A percentile compares a stretch with the other conserved stretches of the same genome.
These are phyloP conservation scores for Enteromius paludinosus DNA, from an alignment of 2,797 vertebrate species.

Conservation along the genomic window DNA sequence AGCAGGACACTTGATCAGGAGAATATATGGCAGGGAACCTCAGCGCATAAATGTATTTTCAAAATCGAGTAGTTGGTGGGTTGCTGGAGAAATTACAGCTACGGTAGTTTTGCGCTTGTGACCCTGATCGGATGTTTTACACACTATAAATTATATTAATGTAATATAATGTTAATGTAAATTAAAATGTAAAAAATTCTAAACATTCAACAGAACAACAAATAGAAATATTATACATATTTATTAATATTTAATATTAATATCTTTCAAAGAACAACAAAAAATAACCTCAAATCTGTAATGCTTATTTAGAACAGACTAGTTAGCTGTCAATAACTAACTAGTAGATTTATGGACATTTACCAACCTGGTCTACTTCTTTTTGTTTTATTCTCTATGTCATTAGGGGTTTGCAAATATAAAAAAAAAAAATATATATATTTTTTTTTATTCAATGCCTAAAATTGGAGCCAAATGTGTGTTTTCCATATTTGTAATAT, in stretches of 20 bases:
- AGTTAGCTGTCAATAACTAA: background rate
- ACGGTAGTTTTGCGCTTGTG: background rate
- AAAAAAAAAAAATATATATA: background rate
- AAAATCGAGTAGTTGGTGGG: background rate
- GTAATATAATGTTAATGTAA: too few species aligned
- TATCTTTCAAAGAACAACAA: background rate
- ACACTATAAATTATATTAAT: too few species aligned
- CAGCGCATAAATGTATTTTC: background rate
- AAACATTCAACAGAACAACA: background rate
- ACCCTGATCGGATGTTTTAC: background rate
- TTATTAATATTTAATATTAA: background rate
- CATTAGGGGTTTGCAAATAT: background rate
- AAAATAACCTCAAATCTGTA: background rate
- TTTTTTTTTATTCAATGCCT: background rate
- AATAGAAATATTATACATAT: background rate
- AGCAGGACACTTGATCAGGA: background rate
- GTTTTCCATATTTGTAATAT: background rate
- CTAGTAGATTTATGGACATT: background rate
- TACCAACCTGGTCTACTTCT: background rate
- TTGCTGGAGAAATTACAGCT: background rate
- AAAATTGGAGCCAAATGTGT: background rate
- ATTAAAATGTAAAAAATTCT: background rate
- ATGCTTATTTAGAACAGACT: background rate
- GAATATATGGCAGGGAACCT: background rate
- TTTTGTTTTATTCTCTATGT: background rate